Conservation (phyloP, 35 echinoderm and acorn worm genomes). For the Chiridota heheva region DNA sequence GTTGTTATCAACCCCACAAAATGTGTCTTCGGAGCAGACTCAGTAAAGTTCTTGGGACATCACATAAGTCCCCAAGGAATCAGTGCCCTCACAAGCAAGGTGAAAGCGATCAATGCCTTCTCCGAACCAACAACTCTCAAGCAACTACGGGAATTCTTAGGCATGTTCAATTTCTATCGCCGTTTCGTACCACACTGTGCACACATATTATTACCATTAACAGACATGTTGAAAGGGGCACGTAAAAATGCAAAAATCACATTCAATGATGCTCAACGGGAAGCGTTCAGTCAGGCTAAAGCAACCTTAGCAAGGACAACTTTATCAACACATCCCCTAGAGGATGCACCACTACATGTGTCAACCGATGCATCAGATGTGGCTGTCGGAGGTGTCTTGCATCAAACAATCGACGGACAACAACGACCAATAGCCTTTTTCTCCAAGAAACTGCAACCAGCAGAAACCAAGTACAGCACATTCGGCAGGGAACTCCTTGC, state of each 20-base stretch:
- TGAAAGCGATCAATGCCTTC: slow-evolving; percentile 41
- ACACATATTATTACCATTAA: slow-evolving; percentile 34
- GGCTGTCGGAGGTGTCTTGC: slow-evolving; percentile 20
- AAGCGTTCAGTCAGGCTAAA: slow-evolving; percentile 6
- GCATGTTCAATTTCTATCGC: slow-evolving; percentile 54
- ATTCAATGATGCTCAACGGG: not conserved
- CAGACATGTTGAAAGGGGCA: slow-evolving; percentile 15
- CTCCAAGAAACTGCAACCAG: slow-evolving; percentile 8
- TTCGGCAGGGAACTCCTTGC: slow-evolving; percentile 33
- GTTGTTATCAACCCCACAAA: slow-evolving; percentile 40
- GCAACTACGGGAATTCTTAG: slow-evolving; percentile 40
- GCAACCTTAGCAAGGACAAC: not conserved
- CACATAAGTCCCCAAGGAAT: slow-evolving; percentile 23
- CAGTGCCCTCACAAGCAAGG: slow-evolving; percentile 16
- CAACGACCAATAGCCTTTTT: slow-evolving; percentile 51
- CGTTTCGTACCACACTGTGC: slow-evolving; percentile 31
- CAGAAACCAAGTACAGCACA: slow-evolving; percentile 8
- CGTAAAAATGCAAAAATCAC: slow-evolving; percentile 10
- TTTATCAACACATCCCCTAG: not conserved
- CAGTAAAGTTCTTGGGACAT: slow-evolving; percentile 53
- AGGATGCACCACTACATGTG: slow-evolving; percentile 1
- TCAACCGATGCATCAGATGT: slow-evolving; percentile 33
- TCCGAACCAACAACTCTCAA: slow-evolving; percentile 37
- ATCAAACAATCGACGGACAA: not conserved
- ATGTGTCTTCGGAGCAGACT: slow-evolving; percentile 21